phyloP scores from a whole-genome alignment of 2,113 vertebrate genomes.

The Balaeniceps rex region DNA sequence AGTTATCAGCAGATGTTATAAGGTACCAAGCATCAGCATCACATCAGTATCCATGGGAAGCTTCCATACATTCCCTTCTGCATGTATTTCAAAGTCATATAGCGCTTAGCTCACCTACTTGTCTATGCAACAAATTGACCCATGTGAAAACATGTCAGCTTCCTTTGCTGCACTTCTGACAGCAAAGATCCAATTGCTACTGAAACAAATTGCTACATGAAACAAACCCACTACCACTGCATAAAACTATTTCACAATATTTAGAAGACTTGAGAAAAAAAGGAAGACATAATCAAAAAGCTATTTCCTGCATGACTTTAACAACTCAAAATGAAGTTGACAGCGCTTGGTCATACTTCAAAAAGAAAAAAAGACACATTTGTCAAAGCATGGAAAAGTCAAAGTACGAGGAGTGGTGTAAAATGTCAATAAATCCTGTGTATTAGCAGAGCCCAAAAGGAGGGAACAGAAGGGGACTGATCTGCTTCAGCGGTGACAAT shows the following conservation, averaged over 20 bases:
- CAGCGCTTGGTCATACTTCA: not conserved
- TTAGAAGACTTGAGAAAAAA: not conserved
- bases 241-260: not conserved
- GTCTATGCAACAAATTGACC: not conserved
- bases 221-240: not conserved
- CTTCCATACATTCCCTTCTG: not conserved
- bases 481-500: not conserved
- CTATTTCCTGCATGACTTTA: not conserved
- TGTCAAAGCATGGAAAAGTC: not conserved
- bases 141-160: not conserved
- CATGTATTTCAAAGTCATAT: rapidly evolving
- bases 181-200: not conserved
- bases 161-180: not conserved
- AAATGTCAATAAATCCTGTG: not conserved
- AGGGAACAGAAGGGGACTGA: not conserved
- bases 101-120: not conserved
- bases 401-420: not conserved
- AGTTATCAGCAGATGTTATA: not conserved
- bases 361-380: not conserved
- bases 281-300: not conserved
- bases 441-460: not conserved
- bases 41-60: not conserved
- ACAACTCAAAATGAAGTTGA: not conserved
- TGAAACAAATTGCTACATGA: not conserved
- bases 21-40: not conserved